Evolutionary conservation across 2,888 invertebrate species (phyloP).

Genomic region (Campoplex nolae): DNA sequence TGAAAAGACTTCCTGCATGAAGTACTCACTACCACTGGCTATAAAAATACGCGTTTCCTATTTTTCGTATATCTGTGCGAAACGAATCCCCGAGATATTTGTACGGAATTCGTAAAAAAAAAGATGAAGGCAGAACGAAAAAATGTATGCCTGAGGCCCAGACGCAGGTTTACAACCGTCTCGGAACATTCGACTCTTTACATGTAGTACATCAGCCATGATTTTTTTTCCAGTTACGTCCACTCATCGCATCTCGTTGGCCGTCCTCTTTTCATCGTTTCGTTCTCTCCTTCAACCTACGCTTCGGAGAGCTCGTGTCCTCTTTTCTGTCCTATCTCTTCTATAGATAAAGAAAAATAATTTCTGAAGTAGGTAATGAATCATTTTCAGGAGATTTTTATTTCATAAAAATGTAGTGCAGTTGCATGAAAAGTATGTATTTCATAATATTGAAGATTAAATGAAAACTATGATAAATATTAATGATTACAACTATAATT

Average conservation of each 20-base stretch:
- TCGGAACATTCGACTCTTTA: conserved; percentile 1
- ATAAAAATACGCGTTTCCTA: conserved; percentile 14
- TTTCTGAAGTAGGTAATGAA: not conserved
- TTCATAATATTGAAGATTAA: not conserved
- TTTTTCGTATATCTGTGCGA: conserved; percentile 31
- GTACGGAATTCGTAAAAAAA: conserved; percentile 31
- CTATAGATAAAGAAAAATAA: not conserved
- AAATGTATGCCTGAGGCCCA: conserved; percentile 29
- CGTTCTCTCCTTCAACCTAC: conserved; percentile 29
- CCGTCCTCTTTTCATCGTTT: conserved; percentile 62
- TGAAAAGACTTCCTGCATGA: conserved; percentile 30
- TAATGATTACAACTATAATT: not conserved
- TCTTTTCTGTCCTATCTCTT: conserved; percentile 17
- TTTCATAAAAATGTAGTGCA: not conserved
- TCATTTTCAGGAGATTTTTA: conserved; percentile 5
- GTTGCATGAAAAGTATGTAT: not conserved
- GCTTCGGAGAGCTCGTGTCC: conserved; percentile 23
- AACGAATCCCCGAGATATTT: conserved; percentile 47
- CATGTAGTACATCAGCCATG: conserved; percentile 28
- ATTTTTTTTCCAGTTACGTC: conserved; percentile 31
- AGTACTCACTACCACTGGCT: conserved; percentile 13
- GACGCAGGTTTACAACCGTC: conserved; percentile 31
- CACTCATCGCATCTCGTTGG: conserved; percentile 54
- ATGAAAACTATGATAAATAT: not conserved
- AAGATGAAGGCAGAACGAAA: not conserved